Evolutionary conservation across 1,140 invertebrate genomes (phyloP).

Genomic region (Lepidurus packardi): DNA sequence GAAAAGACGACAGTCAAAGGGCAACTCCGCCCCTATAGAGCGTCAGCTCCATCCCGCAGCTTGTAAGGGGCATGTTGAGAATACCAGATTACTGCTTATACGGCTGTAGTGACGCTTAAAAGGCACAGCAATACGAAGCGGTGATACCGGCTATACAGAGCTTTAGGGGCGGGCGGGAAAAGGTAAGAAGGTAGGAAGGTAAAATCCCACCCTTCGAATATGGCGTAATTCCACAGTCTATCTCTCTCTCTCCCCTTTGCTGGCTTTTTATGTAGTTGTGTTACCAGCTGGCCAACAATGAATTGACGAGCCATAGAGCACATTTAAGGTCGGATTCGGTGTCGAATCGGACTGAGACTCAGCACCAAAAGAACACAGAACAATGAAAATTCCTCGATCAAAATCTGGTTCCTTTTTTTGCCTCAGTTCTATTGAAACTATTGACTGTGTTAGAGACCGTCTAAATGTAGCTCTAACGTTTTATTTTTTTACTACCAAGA

Average conservation of each 20-base stretch:
- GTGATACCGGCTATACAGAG: not conserved
- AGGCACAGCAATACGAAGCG: constrained; percentile 3
- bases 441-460: not conserved
- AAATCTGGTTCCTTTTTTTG: not conserved
- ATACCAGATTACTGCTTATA: constrained; percentile 4
- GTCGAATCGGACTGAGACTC: not conserved
- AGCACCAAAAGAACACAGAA: not conserved
- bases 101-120: constrained; percentile 3
- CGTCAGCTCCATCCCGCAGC: not conserved
- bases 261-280: constrained; percentile 4
- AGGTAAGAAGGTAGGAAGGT: constrained; percentile 18
- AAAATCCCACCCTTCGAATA: constrained; percentile 6
- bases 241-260: not conserved
- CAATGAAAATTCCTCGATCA: constrained; percentile 16
- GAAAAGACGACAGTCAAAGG: constrained; percentile 15
- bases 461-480: constrained; percentile 8
- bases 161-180: not conserved
- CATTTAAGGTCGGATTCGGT: constrained; percentile 1
- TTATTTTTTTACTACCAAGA: not conserved
- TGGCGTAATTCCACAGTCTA: not conserved
- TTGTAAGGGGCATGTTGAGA: not conserved
- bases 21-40: not conserved
- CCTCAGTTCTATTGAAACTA: not conserved
- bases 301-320: not conserved
- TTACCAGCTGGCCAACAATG: constrained; percentile 18